Evolutionary conservation across 2,888 invertebrate species (phyloP).

Genomic region (Spicauda simplicius): DNA sequence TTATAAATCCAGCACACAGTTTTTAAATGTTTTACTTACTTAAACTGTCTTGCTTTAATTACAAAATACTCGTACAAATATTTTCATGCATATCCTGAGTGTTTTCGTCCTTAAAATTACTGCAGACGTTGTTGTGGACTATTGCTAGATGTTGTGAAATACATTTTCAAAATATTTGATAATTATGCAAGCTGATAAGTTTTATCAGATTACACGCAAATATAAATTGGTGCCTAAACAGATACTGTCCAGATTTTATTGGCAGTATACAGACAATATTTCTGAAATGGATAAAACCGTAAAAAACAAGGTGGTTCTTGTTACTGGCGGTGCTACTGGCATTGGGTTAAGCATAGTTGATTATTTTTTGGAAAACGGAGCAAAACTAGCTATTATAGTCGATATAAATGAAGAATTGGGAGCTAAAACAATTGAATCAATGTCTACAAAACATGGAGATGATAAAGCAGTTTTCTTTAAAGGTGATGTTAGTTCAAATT

Average conservation of each 20-base stretch:
- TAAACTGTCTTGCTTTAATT: no score
- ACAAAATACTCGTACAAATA: no score
- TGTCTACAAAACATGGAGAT: not conserved
- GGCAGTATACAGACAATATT: not conserved
- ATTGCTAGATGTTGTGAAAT: no score
- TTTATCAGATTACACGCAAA: no score
- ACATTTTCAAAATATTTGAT: no score
- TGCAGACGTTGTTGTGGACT: no score
- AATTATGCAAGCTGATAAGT: no score
- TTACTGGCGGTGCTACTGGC: not conserved
- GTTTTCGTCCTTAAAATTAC: no score
- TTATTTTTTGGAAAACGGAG: not conserved
- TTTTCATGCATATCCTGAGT: no score
- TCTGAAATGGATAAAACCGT: not conserved
- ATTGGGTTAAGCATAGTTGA: not conserved
- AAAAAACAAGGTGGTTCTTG: not conserved
- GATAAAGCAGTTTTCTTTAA: not conserved
- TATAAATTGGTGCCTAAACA: no score
- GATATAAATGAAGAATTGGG: not conserved
- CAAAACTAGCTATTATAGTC: not conserved
- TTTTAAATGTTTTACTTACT: no score
- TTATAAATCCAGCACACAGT: no score
- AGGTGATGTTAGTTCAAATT: constrained; percentile 58
- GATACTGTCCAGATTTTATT: not conserved
- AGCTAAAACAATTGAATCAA: not conserved